phyloP scores from a whole-genome alignment of 2,888 invertebrate genomes.

The Chouioia cunea region DNA sequence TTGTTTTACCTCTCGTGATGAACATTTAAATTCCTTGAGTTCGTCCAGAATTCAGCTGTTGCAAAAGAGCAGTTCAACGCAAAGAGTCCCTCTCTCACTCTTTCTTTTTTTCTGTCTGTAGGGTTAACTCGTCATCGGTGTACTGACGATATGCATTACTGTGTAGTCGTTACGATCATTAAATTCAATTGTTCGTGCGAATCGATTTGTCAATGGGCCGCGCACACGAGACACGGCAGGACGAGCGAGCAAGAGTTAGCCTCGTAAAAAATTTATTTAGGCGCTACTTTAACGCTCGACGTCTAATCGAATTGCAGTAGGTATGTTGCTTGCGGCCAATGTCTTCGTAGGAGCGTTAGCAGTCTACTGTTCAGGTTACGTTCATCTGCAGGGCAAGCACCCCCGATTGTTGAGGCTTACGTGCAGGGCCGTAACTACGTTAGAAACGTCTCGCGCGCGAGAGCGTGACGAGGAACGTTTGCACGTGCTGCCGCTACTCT shows the following conservation, averaged over 20 bases:
- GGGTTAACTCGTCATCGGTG: too few relatives aligned
- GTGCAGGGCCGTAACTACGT: conserved; percentile 58
- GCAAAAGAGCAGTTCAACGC: not conserved
- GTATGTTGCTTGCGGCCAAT: conserved; percentile 6
- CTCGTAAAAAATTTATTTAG: too few relatives aligned
- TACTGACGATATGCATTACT: conserved; percentile 3
- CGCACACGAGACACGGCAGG: not conserved
- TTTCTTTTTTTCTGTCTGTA: too few relatives aligned
- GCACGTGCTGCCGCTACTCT: not conserved
- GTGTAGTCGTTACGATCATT: conserved; percentile 23
- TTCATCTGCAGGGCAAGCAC: conserved; percentile 63
- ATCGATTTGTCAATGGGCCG: conserved; percentile 35
- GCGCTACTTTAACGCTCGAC: too few relatives aligned
- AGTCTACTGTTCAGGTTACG: conserved; percentile 57
- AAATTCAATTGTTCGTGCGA: conserved; percentile 44
- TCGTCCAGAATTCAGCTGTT: conserved; percentile 44
- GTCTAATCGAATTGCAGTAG: too few relatives aligned
- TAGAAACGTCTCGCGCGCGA: conserved; percentile 17
- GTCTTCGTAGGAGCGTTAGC: conserved; percentile 51
- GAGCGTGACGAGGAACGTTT: conserved; percentile 1
- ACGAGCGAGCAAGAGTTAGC: too few relatives aligned
- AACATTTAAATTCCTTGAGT: conserved; percentile 55
- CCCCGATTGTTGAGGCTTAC: conserved; percentile 59
- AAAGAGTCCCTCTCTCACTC: too few relatives aligned
- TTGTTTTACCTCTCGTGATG: conserved; percentile 52